Conservation (phyloP, 2,888 invertebrate species). For the Cephus sareptanus region DNA sequence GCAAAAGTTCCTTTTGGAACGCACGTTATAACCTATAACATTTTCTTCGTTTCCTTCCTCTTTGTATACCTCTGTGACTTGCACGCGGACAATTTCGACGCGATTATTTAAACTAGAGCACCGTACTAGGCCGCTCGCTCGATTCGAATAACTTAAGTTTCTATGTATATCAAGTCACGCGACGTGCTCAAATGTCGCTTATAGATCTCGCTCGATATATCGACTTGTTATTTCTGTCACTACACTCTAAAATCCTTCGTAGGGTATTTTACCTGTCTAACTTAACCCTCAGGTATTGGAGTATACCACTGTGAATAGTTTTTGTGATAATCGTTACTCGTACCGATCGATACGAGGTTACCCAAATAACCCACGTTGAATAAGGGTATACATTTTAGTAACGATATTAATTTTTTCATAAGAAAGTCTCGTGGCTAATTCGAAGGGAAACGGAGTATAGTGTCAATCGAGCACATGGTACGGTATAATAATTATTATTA, state of each 20-base stretch:
- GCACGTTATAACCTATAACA: neutral
- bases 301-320: neutral
- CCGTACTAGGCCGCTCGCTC: neutral
- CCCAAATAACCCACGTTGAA: neutral
- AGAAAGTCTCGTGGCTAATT: neutral
- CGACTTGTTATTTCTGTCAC: slow-evolving; percentile 18
- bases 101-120: neutral
- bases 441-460: no score
- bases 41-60: neutral
- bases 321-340: neutral
- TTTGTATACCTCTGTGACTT: neutral
- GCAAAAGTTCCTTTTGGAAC: neutral
- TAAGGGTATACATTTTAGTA: neutral
- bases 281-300: neutral
- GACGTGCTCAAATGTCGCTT: neutral
- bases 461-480: neutral
- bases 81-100: neutral
- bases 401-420: neutral
- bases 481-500: neutral
- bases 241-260: neutral
- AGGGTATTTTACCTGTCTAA: neutral
- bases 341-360: neutral
- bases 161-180: neutral
- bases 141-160: neutral
- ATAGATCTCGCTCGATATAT: slow-evolving; percentile 19